Conservation (phyloP, 2,797 vertebrate genomes). For the Notolepis coatsorum region DNA sequence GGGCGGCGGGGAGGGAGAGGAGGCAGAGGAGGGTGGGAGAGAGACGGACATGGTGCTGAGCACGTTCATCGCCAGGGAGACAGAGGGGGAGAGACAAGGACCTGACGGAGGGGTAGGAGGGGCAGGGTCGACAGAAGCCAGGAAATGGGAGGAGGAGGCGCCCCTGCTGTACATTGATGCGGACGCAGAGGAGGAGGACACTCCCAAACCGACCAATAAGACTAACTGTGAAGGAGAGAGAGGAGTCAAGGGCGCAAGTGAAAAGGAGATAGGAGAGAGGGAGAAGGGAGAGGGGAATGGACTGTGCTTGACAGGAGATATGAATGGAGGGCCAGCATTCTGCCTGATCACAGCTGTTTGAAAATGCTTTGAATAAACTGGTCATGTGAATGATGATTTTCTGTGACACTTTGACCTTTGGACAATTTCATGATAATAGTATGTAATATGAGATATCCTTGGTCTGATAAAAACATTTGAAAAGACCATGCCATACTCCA, state of each 20-base stretch:
- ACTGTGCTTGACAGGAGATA: background rate
- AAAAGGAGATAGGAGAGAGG: slow-evolving; percentile 2
- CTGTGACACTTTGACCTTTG: background rate
- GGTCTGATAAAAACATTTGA: too few species aligned
- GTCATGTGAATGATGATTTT: background rate
- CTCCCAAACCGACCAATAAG: background rate
- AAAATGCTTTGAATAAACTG: background rate
- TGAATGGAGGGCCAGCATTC: slow-evolving; percentile 32
- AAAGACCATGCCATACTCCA: too few species aligned
- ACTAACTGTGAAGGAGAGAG: background rate
- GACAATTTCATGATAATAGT: background rate
- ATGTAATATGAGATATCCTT: too few species aligned
- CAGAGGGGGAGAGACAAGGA: slow-evolving; percentile 23
- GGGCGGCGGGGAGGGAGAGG: slow-evolving; percentile 6
- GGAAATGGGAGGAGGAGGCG: slow-evolving; percentile 51
- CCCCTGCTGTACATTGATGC: slow-evolving; percentile 59
- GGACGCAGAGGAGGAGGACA: slow-evolving; percentile 9
- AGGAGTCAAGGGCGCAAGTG: background rate
- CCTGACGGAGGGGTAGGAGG: slow-evolving; percentile 13
- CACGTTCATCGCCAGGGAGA: slow-evolving; percentile 35
- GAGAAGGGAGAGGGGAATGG: slow-evolving; percentile 5
- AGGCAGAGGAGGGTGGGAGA: slow-evolving; percentile 5
- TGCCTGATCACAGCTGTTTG: slow-evolving; percentile 56
- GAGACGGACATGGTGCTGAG: slow-evolving; percentile 22
- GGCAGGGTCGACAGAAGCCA: slow-evolving; percentile 37